Percentiles rank a stretch among this genome's conserved stretches.
phyloP scores from a whole-genome alignment of 2,797 vertebrate species.

The Yasuhikotakia modesta region DNA sequence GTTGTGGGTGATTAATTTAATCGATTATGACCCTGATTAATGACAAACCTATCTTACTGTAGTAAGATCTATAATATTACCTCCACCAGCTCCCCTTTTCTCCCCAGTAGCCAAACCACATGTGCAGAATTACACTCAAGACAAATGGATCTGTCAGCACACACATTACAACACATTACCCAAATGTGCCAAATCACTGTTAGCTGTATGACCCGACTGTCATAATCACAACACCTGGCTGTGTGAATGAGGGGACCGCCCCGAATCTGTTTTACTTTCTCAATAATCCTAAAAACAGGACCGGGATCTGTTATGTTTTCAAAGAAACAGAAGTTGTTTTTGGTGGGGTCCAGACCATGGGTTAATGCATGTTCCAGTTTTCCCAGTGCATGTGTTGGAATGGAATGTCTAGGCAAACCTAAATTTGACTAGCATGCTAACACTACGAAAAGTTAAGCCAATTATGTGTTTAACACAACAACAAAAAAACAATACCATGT shows the following conservation, averaged over 20 bases:
- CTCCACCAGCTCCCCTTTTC: not conserved
- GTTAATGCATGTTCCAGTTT: constrained; percentile 48
- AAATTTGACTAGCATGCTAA: constrained; percentile 22
- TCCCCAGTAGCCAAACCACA: constrained; percentile 26
- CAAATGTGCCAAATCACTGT: constrained; percentile 31
- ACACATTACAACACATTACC: constrained; percentile 29
- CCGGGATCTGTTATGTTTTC: constrained; percentile 19
- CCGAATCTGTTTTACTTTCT: constrained; percentile 1
- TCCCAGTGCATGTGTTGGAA: constrained; percentile 50
- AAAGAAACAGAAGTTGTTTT: constrained; percentile 38
- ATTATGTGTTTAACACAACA: not conserved
- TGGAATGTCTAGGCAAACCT: constrained; percentile 44
- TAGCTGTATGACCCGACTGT: constrained; percentile 22
- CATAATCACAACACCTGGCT: constrained; percentile 6
- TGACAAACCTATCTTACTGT: constrained; percentile 2
- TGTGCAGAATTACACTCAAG: constrained; percentile 14
- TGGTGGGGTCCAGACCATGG: constrained; percentile 33
- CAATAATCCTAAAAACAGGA: constrained; percentile 8
- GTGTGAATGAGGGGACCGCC: not conserved
- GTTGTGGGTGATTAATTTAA: constrained; percentile 4
- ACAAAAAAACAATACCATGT: not conserved
- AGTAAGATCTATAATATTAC: constrained; percentile 11
- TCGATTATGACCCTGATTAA: constrained; percentile 13
- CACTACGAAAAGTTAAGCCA: not conserved
- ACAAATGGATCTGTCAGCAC: constrained; percentile 36